Evolutionary conservation across 2,888 invertebrate species (phyloP), one percentile per base, ranked within the genome.

Genomic region (Yponomeuta plumbellus): DNA sequence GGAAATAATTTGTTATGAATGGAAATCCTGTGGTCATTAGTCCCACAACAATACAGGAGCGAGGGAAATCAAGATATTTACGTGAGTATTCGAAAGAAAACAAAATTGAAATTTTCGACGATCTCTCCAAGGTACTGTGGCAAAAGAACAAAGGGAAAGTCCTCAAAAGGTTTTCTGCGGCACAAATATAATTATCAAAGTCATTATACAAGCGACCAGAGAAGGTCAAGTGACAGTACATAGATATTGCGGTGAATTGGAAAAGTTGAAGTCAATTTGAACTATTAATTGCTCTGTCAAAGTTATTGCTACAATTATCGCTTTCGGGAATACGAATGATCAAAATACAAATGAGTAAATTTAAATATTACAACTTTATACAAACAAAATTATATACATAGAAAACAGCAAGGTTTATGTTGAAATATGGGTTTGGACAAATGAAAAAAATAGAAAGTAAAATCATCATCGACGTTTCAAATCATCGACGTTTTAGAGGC

Each of bases 161-260:
- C 59, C 59, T 34, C 23, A 17, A 34, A 61, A 21, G 23, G n/a
- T 62, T 39, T 62, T 62, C 61, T 39, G 62, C n/a, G 20, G 34
- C 26, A 62, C 40, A 34, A 62, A 40, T n/a, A 62, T 10, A 62
- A 39, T 62, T 62, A 62, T n/a, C 61, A 61, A 61, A 61, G 61
- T 61, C n/a, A 61, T 61, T 34, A 61, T 58, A 59, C 22, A 21
- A 13, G 22, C 59, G 13, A 21, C 11, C 22, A 3, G 23, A 21
- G 22, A 59, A 59, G 59, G 59, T 59, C 13, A 59, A 59, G 13
- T 59, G 22, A 20, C 23, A 22, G 22, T 13, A 59, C 22, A 10
- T 13, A 59, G 21, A 58, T 58, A 58, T 22, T 58, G 11, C 58
- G 22, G 44, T 17, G 44, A 58, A 59, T 59, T 11, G 59, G 59